Conservation (phyloP, 2,797 vertebrate genomes). For the Lagorchestes hirsutus region DNA sequence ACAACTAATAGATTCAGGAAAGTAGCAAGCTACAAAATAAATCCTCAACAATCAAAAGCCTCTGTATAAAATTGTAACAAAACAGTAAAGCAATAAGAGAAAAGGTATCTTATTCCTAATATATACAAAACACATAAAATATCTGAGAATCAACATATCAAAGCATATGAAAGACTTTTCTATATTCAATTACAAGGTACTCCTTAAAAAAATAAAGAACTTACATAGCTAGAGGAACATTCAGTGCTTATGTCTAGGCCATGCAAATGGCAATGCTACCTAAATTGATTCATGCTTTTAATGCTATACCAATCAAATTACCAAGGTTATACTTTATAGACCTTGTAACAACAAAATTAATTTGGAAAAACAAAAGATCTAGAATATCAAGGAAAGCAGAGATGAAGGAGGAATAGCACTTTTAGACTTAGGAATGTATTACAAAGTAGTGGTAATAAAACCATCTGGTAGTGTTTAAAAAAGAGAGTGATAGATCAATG, state of each 20-base stretch:
- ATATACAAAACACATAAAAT: neutral
- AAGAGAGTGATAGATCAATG: neutral
- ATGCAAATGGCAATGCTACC: neutral
- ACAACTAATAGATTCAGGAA: neutral
- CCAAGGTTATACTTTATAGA: neutral
- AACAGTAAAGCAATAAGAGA: neutral
- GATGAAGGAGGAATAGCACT: neutral
- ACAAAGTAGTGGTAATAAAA: neutral
- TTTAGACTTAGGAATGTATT: neutral
- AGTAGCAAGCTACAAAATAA: neutral
- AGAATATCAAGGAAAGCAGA: neutral
- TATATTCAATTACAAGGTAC: neutral
- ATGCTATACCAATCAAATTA: neutral
- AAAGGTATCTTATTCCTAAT: neutral
- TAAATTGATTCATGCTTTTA: neutral
- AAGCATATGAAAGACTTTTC: neutral
- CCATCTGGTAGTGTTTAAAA: neutral
- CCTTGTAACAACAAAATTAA: neutral
- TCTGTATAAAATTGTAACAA: neutral
- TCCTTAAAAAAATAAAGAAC: neutral
- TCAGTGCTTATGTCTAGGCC: neutral
- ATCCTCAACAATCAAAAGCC: neutral
- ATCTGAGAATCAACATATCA: neutral
- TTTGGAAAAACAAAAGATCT: neutral
- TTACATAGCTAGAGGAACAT: neutral